These are phyloP conservation scores for Setipinna tenuifilis DNA, from an alignment of 2,797 vertebrate species.

Conservation along the genomic window DNA sequence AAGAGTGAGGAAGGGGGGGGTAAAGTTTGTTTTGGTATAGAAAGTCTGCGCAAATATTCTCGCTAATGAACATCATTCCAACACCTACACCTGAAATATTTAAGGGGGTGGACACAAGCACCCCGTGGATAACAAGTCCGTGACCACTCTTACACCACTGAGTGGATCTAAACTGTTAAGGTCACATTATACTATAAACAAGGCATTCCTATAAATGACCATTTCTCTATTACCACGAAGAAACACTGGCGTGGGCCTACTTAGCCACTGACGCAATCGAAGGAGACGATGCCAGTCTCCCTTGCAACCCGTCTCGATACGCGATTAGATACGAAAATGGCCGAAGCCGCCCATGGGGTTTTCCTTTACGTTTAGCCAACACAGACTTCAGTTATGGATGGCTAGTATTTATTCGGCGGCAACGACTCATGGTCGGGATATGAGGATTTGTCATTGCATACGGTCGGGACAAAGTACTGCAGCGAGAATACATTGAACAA, in stretches of 20 bases:
- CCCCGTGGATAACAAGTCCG: neutral
- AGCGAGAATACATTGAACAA: neutral
- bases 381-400: neutral
- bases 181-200: neutral
- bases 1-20: neutral
- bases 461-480: neutral
- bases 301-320: neutral
- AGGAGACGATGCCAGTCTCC: neutral
- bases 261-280: neutral
- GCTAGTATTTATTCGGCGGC: neutral
- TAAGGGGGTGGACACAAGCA: neutral
- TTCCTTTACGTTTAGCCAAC: constrained; percentile 19
- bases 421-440: neutral
- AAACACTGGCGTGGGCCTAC: neutral
- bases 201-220: neutral
- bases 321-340: constrained; percentile 17
- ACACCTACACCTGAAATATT: constrained; percentile 24
- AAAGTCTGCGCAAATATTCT: constrained; percentile 7
- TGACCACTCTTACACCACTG: neutral
- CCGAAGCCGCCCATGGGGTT: constrained; percentile 9
- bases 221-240: neutral
- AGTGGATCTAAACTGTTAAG: neutral
- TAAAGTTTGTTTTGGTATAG: neutral
- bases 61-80: constrained; percentile 26
- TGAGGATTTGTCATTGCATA: neutral